Conservation (phyloP, 2,113 vertebrate genomes). For the Athene noctua region DNA sequence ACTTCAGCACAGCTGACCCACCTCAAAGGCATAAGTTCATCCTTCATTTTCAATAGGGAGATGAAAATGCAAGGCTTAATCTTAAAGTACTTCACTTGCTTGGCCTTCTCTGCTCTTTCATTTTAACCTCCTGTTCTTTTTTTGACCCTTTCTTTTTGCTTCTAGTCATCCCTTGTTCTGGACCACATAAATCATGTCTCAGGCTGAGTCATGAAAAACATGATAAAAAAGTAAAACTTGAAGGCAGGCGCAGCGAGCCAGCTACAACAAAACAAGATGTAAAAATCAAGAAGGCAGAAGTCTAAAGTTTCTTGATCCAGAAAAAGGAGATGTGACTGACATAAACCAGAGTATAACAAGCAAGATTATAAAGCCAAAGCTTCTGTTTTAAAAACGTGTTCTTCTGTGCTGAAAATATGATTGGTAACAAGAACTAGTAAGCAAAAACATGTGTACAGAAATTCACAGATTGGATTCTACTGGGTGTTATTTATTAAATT, state of each 20-base stretch:
- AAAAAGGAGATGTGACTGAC: neutral
- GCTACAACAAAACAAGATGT: neutral
- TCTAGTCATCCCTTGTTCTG: neutral
- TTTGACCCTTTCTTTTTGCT: neutral
- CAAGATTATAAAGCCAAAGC: neutral
- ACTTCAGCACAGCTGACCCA: neutral
- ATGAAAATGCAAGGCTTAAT: neutral
- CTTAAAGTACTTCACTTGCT: neutral
- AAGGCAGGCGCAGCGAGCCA: neutral
- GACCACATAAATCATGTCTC: neutral
- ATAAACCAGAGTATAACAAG: neutral
- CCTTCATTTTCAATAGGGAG: neutral
- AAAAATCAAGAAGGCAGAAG: slow-evolving; percentile 9
- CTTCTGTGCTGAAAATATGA: neutral
- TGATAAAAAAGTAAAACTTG: neutral
- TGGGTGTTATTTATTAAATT: slow-evolving; percentile 12
- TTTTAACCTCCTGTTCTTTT: neutral
- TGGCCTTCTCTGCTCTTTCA: neutral
- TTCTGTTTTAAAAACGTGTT: neutral
- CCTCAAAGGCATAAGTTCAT: neutral
- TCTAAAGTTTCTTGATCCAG: neutral
- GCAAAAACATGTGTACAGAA: neutral
- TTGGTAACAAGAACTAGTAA: neutral
- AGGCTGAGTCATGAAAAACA: neutral
- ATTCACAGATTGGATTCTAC: neutral